Conservation (phyloP, 2,797 vertebrate species). For the Peromyscus attwateri region DNA sequence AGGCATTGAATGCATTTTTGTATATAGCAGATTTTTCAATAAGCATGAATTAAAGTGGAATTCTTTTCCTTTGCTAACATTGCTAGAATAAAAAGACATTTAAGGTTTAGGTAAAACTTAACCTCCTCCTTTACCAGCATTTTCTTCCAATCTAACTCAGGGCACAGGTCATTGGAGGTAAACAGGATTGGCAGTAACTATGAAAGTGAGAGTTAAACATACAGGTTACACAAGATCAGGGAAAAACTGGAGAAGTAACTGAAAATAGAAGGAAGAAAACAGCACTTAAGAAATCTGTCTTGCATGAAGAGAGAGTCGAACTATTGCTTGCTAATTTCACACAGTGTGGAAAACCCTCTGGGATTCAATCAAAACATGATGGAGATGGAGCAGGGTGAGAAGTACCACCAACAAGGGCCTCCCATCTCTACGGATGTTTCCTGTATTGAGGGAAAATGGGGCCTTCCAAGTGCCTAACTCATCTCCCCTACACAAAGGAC, state of each 20-base stretch:
- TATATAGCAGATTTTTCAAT: background rate
- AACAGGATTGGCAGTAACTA: background rate
- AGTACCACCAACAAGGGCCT: background rate
- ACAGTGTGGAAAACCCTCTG: background rate
- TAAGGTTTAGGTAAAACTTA: background rate
- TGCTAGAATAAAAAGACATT: background rate
- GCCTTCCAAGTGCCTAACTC: constrained; percentile 1
- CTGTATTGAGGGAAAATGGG: background rate
- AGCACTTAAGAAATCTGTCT: background rate
- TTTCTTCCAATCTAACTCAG: background rate
- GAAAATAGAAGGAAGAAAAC: constrained; percentile 40
- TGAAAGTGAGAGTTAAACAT: background rate
- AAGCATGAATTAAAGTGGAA: constrained; percentile 22
- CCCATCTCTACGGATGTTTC: background rate
- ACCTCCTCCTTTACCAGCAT: background rate
- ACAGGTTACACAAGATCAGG: background rate
- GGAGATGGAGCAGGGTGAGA: background rate
- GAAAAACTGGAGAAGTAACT: background rate
- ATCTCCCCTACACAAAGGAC: background rate
- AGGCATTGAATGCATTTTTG: background rate
- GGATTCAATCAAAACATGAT: constrained; percentile 18
- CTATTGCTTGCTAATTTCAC: background rate
- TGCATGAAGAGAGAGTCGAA: constrained; percentile 25
- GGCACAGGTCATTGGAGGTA: background rate
- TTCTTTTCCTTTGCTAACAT: background rate